phyloP scores from a whole-genome alignment of 64 coral and sea anemone genomes.

The Dendrophyllia cribrosa region DNA sequence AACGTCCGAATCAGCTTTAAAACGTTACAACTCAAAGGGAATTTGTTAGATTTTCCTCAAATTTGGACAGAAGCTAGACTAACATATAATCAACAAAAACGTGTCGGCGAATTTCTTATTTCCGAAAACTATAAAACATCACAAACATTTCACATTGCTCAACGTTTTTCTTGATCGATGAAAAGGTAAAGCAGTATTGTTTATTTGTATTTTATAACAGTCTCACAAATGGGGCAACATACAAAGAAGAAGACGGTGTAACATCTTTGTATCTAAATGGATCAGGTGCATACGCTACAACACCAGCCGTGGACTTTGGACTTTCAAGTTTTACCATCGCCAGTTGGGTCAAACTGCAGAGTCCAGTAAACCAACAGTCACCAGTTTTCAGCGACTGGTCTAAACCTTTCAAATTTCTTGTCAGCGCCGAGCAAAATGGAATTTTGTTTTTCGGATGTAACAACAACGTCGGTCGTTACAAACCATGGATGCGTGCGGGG shows the following conservation, averaged over 20 bases:
- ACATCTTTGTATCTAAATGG: conserved; percentile 27
- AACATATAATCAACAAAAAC: too few species aligned
- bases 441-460: background rate
- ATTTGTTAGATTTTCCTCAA: too few species aligned
- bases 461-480: background rate
- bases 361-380: background rate
- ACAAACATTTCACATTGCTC: too few species aligned
- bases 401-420: background rate
- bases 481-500: background rate
- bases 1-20: too few species aligned
- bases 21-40: too few species aligned
- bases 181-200: background rate
- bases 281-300: background rate
- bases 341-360: conserved; percentile 6
- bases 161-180: too few species aligned
- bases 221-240: background rate
- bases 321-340: conserved; percentile 11
- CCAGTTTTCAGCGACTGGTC: conserved; percentile 3
- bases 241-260: background rate
- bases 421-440: background rate
- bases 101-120: too few species aligned
- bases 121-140: too few species aligned
- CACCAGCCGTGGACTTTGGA: conserved; percentile 11
- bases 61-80: too few species aligned
- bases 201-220: background rate